Percentiles rank a stretch among this genome's conserved stretches.
These are phyloP conservation scores for Limosa lapponica DNA, from an alignment of 2,797 vertebrate species.

Conservation along the genomic window DNA sequence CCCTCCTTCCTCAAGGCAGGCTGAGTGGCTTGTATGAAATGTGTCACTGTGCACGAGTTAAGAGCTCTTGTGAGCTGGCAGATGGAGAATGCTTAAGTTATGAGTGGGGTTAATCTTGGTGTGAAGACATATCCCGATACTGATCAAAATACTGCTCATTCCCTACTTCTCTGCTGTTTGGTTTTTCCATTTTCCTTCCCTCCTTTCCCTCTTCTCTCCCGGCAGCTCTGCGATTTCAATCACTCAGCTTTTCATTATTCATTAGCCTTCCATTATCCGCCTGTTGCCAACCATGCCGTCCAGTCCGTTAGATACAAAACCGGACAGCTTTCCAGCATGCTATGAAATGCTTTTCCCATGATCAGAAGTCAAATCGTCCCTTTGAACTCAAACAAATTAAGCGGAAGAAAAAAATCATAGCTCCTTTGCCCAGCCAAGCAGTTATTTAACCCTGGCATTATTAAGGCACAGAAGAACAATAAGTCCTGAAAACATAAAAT, in stretches of 20 bases:
- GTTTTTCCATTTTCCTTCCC: not conserved
- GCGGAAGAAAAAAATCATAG: not conserved
- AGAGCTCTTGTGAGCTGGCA: not conserved
- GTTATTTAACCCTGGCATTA: not conserved
- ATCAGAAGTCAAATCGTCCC: conserved; percentile 40
- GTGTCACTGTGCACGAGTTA: accelerated
- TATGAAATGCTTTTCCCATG: conserved; percentile 26
- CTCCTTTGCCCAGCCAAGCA: not conserved
- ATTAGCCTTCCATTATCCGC: not conserved
- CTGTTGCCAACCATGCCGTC: conserved; percentile 24
- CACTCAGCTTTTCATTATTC: conserved; percentile 46
- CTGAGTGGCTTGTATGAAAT: not conserved
- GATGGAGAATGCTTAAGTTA: not conserved
- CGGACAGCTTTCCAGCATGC: conserved; percentile 20
- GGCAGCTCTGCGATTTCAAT: conserved; percentile 40
- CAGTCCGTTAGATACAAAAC: not conserved
- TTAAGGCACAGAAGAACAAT: not conserved
- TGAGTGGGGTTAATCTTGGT: not conserved
- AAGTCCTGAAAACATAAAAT: not conserved
- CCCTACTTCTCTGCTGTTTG: not conserved
- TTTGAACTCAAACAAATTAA: conserved; percentile 43
- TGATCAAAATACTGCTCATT: conserved; percentile 11
- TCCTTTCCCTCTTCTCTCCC: not conserved
- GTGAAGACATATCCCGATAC: not conserved
- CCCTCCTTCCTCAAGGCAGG: not conserved